These are phyloP conservation scores for Hesperophylax magnus DNA, from an alignment of 1,140 invertebrate species.

Conservation along the genomic window DNA sequence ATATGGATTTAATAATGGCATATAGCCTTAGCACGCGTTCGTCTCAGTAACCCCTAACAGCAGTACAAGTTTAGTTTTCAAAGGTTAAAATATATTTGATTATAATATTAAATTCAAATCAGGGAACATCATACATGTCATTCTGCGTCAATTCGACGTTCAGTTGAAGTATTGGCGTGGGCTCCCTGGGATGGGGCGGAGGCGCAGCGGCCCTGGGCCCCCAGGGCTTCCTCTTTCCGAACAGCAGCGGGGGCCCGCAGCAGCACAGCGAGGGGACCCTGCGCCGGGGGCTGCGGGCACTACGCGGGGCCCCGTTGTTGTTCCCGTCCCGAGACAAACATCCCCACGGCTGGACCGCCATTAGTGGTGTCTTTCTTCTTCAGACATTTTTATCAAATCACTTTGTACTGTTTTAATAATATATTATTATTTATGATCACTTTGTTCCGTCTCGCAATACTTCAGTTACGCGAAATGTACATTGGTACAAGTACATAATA, in stretches of 20 bases:
- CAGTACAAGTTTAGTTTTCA: too few relatives aligned
- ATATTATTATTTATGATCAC: too few relatives aligned
- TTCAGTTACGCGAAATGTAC: too few relatives aligned
- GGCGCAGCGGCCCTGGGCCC: background rate
- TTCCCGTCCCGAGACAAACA: constrained; percentile 60
- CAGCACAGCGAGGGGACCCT: constrained; percentile 23
- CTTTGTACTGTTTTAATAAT: too few relatives aligned
- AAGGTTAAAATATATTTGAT: too few relatives aligned
- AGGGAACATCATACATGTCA: constrained; percentile 7
- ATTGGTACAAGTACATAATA: too few relatives aligned
- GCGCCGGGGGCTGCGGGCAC: background rate
- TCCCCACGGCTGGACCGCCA: constrained; percentile 2
- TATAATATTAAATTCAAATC: background rate
- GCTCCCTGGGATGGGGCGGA: constrained; percentile 46
- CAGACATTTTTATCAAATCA: too few relatives aligned
- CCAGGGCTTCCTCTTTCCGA: constrained; percentile 29
- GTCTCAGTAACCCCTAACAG: too few relatives aligned
- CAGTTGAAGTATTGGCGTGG: constrained; percentile 59
- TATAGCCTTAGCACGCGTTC: too few relatives aligned
- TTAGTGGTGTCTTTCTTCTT: background rate
- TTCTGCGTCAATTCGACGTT: constrained; percentile 26
- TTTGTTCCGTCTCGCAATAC: too few relatives aligned
- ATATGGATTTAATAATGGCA: too few relatives aligned
- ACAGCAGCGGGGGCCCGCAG: constrained; percentile 28
- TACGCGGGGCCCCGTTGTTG: constrained; percentile 61